phyloP scores from a whole-genome alignment of 2,888 invertebrate genomes.

The Malachius bipustulatus region DNA sequence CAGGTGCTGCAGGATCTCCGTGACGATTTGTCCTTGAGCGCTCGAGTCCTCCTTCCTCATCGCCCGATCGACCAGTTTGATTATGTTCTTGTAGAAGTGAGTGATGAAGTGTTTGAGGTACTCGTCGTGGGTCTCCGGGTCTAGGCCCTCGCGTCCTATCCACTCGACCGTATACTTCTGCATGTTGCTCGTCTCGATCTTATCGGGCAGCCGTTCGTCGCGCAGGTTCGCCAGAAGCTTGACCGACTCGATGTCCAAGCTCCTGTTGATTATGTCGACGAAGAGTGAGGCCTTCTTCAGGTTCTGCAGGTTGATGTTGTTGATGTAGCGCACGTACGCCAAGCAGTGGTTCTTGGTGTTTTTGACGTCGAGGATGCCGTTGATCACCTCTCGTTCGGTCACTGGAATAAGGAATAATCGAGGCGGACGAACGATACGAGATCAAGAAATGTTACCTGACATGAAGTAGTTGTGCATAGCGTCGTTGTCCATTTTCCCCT shows the following conservation, averaged over 20 bases:
- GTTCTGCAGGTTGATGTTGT: conserved; percentile 93
- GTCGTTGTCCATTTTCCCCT: conserved; percentile 80
- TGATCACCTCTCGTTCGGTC: conserved; percentile 94
- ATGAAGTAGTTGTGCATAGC: conserved; percentile 97
- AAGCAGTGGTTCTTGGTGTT: conserved; percentile 93
- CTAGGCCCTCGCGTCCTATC: conserved; percentile 91
- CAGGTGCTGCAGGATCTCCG: conserved; percentile 87
- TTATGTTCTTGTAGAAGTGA: conserved; percentile 87
- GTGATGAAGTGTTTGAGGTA: conserved; percentile 89
- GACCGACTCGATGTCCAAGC: conserved; percentile 87
- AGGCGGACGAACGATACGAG: conserved; percentile 11
- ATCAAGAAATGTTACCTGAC: conserved; percentile 59
- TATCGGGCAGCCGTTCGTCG: conserved; percentile 79
- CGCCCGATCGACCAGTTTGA: conserved; percentile 83
- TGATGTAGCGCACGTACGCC: conserved; percentile 90
- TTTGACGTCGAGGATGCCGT: conserved; percentile 84
- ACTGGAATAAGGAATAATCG: conserved; percentile 47
- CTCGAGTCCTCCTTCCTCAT: conserved; percentile 94
- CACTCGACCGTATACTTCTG: conserved; percentile 93
- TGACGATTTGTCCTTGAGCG: conserved; percentile 85
- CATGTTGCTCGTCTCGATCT: conserved; percentile 78
- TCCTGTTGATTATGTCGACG: conserved; percentile 85
- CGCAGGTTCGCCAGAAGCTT: conserved; percentile 78
- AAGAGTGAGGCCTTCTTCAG: conserved; percentile 88
- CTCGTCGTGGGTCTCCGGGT: conserved; percentile 83